Base-by-base conservation (phyloP, 2,888 invertebrate genomes). In the Malthinus flaveolus region DNA sequence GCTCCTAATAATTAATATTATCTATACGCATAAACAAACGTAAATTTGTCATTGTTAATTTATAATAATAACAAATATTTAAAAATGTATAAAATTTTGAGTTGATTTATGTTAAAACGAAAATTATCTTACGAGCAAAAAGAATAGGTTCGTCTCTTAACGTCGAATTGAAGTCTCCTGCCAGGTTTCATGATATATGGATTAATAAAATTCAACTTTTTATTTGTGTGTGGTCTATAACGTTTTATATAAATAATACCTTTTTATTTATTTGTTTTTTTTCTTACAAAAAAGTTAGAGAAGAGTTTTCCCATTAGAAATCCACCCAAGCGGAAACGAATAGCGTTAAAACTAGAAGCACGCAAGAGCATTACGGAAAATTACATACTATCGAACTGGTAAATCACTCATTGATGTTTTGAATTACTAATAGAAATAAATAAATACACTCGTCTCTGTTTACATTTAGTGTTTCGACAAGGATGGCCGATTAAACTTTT, bases 321-420 rank as follows among this genome's bases (percentile, higher is more conserved):
- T 65, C 57, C 63, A 65, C 64, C 64, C 67, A 66, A 67, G 68
- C 68, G 68, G 67, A 70, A 70, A 69, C 65, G 50, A 39, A 55
- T 32, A 45, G 23, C 5, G 23, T 31, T 37, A 35, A 23, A 23
- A 48, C 56, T 15, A 55, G 31, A 33, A 13, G 34, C 44, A 56
- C 49, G 51, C 59, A 58, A 55, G 48, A 67, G 63, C 55, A 61
- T 62, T 63, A 64, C 66, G 60, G 62, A 63, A 66, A 66, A 66
- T 67, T 42, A 31, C 50, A 36, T 31, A 50, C 50, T 58, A 58
- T 58, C 57, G 15, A 13, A 42, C 37, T 48, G 42, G 46, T 45
- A 56, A 50, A 56, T 56, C 56, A 46, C 15, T 42, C 35, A 56
- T 49, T 50, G 45, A 23, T 44, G 35, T 46, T 46, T 46, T 37